Conservation (phyloP, 2,797 vertebrate genomes). For the Propithecus perrieri region DNA sequence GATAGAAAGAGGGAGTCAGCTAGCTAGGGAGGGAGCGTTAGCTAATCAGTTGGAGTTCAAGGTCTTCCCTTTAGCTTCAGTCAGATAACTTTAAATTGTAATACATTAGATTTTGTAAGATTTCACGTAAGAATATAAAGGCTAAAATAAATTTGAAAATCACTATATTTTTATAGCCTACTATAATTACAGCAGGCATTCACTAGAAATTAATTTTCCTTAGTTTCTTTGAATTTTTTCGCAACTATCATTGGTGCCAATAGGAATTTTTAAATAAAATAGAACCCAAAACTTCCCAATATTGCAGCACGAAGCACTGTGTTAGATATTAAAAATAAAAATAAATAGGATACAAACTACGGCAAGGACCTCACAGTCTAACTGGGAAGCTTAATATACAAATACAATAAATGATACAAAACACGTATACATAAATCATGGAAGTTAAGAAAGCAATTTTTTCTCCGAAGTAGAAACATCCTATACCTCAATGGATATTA, state of each 20-base stretch:
- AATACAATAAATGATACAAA: background rate
- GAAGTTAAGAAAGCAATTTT: background rate
- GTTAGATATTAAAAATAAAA: slow-evolving; percentile 9
- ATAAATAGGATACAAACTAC: background rate
- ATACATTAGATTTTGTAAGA: background rate
- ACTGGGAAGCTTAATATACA: background rate
- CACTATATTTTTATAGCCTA: background rate
- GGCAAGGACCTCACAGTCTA: slow-evolving; percentile 8
- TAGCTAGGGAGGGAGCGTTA: background rate
- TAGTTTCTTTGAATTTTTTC: background rate
- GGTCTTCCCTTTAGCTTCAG: background rate
- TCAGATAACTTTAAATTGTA: background rate
- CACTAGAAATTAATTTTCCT: slow-evolving; percentile 32
- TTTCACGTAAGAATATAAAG: slow-evolving; percentile 28
- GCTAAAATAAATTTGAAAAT: slow-evolving; percentile 41
- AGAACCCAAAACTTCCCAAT: background rate
- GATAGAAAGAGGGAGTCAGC: background rate
- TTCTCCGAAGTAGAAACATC: background rate
- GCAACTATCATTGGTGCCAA: background rate
- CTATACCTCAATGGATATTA: background rate
- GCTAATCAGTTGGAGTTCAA: background rate
- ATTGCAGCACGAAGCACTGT: background rate
- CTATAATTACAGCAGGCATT: background rate
- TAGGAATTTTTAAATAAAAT: slow-evolving; percentile 48
- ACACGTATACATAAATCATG: background rate